phyloP scores from a whole-genome alignment of 2,888 invertebrate genomes.

The Onthophagus sagittarius region DNA sequence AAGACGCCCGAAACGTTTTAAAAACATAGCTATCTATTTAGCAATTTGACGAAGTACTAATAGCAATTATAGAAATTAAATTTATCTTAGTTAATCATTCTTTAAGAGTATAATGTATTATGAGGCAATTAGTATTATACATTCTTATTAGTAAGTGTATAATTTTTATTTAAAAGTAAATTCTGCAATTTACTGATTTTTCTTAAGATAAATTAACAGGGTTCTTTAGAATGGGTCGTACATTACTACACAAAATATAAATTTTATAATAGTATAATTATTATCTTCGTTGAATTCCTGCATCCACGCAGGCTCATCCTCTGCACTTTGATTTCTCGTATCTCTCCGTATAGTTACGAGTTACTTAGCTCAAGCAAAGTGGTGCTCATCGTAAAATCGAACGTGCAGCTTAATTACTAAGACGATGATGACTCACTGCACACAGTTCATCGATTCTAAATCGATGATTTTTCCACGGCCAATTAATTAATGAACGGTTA shows the following conservation, averaged over 20 bases:
- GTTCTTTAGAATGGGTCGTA: neutral
- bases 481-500: slow-evolving; percentile 11
- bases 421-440: slow-evolving; percentile 1
- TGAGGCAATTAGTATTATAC: neutral
- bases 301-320: neutral
- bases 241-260: neutral
- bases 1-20: too few relatives aligned
- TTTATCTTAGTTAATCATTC: too few relatives aligned
- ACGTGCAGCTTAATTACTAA: neutral
- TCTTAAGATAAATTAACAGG: neutral
- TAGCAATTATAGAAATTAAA: too few relatives aligned
- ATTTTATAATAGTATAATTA: neutral
- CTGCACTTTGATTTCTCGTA: neutral
- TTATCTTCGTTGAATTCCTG: neutral
- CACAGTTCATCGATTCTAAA: slow-evolving; percentile 2
- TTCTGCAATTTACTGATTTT: neutral
- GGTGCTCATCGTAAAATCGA: neutral
- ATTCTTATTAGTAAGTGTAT: neutral
- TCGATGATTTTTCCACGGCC: slow-evolving; percentile 8
- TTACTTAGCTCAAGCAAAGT: too few relatives aligned
- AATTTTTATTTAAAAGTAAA: neutral
- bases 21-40: too few relatives aligned
- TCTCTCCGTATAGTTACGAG: neutral
- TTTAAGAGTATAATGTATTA: neutral
- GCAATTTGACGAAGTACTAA: too few relatives aligned